A percentile compares a stretch with the other conserved stretches of the same genome.
Conservation (phyloP, 2,113 vertebrate species). For the Tachysurus fulvidraco region DNA sequence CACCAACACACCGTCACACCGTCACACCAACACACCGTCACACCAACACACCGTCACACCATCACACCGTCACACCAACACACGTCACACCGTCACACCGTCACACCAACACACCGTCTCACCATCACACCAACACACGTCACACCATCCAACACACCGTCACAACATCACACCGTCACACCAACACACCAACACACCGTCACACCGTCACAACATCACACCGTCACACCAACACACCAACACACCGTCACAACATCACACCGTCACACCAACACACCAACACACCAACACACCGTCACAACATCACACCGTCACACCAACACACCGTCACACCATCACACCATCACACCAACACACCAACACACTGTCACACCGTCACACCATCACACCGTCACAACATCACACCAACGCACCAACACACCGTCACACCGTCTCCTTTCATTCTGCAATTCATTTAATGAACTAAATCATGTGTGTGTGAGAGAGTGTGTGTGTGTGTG, state of each 20-base stretch:
- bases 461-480: not conserved
- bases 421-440: not conserved
- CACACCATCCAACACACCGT: no score
- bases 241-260: not conserved
- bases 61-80: not conserved
- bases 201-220: not conserved
- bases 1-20: not conserved
- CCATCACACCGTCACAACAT: not conserved
- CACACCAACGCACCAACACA: not conserved
- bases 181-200: no score
- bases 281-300: not conserved
- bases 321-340: not conserved
- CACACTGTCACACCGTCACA: not conserved
- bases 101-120: not conserved
- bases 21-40: no score
- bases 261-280: not conserved
- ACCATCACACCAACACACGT: no score
- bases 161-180: not conserved
- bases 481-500: no score
- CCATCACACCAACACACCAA: no score
- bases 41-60: not conserved
- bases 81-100: not conserved
- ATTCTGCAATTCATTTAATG: not conserved
- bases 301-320: no score
- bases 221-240: no score